Evolutionary conservation across 2,888 invertebrate species (phyloP), one percentile per base, ranked within the genome.

Genomic region (Leptopterna dolabrata): DNA sequence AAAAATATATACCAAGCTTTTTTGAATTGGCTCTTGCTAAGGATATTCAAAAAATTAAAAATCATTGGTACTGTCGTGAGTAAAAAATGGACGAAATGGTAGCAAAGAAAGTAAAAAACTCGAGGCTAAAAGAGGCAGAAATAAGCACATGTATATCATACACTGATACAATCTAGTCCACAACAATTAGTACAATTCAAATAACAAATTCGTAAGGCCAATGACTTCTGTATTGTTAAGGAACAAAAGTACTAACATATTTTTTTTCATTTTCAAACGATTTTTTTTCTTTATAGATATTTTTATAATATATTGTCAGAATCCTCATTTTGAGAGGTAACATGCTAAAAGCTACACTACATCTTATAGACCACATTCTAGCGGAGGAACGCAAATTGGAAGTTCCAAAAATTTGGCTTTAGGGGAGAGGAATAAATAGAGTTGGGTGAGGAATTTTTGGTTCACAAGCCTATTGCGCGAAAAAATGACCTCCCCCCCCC

Each of bases 361-460:
- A 89, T 89, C 89, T 83, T 88, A 89, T 89, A 89, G 89, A 89
- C 89, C 89, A 89, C 89, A 89, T 89, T 82, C 89, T 89, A 89
- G 88, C 89, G 89, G 81, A 87, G 88, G 83, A 82, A 88, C 47
- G 86, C 76, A 87, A 36, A 47, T 82, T 86, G 87, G 87, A 87
- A 87, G 87, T 87, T 87, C 82, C 87, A 82, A 45, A 70, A 47
- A 78, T 87, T 87, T 87, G 87, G 87, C 87, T 87, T 78, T 78
- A 55, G 85, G 86, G 86, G 86, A 70, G 45, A 85, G 85, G 85
- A 47, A 45, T 19, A 27, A 85, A 85, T 85, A 41, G 29, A 36
- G 71, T 85, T 43, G 71, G 29, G 36, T 16, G 47, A 51, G 29
- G 30, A 81, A 43, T 47, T 45, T 78, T 47, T 19, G 83, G 83